phyloP scores from a whole-genome alignment of 2,888 invertebrate species.

The Byasa hedistus region DNA sequence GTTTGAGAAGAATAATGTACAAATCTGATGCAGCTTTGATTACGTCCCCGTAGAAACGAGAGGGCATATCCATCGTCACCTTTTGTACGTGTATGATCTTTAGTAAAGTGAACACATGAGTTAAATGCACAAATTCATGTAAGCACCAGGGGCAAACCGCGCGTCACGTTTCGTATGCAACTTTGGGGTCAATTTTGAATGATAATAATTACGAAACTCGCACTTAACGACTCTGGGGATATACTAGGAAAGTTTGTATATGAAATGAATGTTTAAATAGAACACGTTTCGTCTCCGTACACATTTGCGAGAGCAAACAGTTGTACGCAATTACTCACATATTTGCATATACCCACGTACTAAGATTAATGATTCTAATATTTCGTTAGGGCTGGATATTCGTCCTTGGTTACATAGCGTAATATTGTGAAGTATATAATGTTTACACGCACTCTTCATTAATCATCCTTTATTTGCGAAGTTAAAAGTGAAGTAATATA shows the following conservation, averaged over 20 bases:
- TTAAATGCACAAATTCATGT: constrained; percentile 52
- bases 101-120: constrained; percentile 30
- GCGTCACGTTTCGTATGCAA: constrained; percentile 36
- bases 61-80: constrained; percentile 14
- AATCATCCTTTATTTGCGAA: neutral
- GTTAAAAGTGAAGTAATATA: no score
- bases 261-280: constrained; percentile 21
- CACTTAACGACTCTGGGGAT: constrained; percentile 23
- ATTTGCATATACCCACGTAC: constrained; percentile 44
- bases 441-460: neutral
- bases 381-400: constrained; percentile 36
- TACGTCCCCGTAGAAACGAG: constrained; percentile 15
- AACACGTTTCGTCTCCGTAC: constrained; percentile 18
- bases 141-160: constrained; percentile 41
- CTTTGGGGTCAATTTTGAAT: constrained; percentile 24
- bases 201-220: constrained; percentile 25
- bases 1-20: no score
- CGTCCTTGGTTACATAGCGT: constrained; percentile 13
- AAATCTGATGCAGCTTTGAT: constrained; percentile 16
- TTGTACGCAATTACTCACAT: constrained; percentile 46
- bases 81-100: constrained; percentile 31
- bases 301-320: constrained; percentile 26
- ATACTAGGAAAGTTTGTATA: constrained; percentile 20
- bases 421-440: constrained; percentile 7
- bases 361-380: constrained; percentile 53